These are phyloP conservation scores for Cryptocephalus primarius DNA, from an alignment of 2,888 invertebrate species.

Conservation along the genomic window DNA sequence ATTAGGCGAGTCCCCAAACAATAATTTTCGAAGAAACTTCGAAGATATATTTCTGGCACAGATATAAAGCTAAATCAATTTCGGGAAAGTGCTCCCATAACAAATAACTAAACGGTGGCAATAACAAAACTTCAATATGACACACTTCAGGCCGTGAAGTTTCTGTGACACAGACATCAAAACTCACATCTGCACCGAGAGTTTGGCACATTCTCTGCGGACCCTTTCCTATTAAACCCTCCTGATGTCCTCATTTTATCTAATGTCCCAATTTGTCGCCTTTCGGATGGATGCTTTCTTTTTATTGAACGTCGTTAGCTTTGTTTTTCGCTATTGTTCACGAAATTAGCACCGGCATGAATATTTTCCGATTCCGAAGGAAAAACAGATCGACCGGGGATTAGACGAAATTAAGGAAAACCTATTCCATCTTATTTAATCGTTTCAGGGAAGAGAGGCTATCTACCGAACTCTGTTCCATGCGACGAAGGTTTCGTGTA, in stretches of 20 bases:
- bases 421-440: no score
- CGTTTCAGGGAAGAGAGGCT: no score
- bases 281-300: slow-evolving; percentile 12
- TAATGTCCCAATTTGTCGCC: slow-evolving; percentile 20
- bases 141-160: slow-evolving; percentile 32
- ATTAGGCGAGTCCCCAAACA: no score
- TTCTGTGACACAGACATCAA: slow-evolving; percentile 35
- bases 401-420: no score
- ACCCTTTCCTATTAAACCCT: slow-evolving; percentile 13
- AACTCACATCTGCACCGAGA: slow-evolving; percentile 24
- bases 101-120: slow-evolving; percentile 27
- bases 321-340: background rate
- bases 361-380: no score
- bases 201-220: slow-evolving; percentile 11
- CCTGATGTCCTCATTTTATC: slow-evolving; percentile 15
- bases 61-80: slow-evolving; percentile 14
- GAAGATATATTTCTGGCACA: background rate
- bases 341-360: slow-evolving; percentile 1
- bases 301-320: slow-evolving; percentile 1
- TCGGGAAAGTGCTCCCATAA: slow-evolving; percentile 21
- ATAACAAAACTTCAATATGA: slow-evolving; percentile 35
- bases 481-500: no score
- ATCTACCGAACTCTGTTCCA: no score
- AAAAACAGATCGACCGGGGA: no score
- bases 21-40: no score